These are phyloP conservation scores for Myocastor coypus DNA, from an alignment of 2,113 vertebrate species.

Conservation along the genomic window DNA sequence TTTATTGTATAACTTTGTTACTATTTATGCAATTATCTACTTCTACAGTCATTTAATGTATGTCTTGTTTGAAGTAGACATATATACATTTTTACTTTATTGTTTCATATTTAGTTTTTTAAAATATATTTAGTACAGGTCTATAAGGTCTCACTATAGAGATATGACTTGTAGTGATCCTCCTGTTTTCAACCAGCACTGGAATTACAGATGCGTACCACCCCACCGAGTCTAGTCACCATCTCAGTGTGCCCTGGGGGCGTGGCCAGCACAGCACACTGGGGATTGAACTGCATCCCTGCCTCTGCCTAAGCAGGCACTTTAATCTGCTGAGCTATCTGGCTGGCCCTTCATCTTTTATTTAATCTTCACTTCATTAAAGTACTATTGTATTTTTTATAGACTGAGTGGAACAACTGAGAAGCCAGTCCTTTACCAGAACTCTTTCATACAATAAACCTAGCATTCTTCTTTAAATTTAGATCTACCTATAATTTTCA, in stretches of 20 bases:
- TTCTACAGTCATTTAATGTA: background rate
- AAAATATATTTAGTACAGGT: no score
- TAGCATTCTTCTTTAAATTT: background rate
- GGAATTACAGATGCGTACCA: no score
- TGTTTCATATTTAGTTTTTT: background rate
- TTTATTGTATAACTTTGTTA: background rate
- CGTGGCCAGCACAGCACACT: no score
- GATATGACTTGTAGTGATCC: no score
- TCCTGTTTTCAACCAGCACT: no score
- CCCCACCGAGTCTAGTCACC: no score
- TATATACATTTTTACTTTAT: background rate
- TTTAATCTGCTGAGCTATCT: no score
- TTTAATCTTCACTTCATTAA: background rate
- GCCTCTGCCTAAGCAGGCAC: no score
- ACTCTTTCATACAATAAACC: background rate
- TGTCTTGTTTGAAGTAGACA: background rate
- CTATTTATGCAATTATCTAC: background rate
- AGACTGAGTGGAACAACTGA: background rate
- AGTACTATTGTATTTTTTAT: background rate
- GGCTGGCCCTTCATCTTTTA: background rate
- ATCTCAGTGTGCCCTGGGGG: no score
- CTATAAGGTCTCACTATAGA: no score
- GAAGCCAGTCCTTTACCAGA: background rate
- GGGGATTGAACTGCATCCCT: no score
- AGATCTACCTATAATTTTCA: background rate